Percentiles rank a stretch among this genome's conserved stretches.
Conservation (phyloP, 1,140 invertebrate genomes). For the Zaprionus davidi region DNA sequence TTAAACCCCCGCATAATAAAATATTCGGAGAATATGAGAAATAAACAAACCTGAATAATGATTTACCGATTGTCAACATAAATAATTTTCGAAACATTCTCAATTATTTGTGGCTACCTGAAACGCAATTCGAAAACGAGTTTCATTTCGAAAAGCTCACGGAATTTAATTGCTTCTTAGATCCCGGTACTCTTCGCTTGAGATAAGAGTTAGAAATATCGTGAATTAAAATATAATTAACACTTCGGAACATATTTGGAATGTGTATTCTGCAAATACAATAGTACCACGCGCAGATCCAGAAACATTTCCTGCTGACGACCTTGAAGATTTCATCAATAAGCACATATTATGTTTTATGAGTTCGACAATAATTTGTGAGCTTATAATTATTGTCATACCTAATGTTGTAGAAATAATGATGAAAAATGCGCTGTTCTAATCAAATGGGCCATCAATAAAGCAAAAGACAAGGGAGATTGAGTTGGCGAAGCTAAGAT, state of each 20-base stretch:
- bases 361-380: slow-evolving; percentile 37
- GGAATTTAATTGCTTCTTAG: slow-evolving; percentile 14
- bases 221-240: slow-evolving; percentile 29
- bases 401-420: slow-evolving; percentile 54
- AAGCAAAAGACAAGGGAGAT: slow-evolving; percentile 5
- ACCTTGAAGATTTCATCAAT: slow-evolving; percentile 32
- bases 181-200: neutral
- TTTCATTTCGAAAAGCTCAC: slow-evolving; percentile 23
- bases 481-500: neutral
- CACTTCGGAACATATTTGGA: slow-evolving; percentile 10
- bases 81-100: neutral
- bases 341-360: slow-evolving; percentile 20
- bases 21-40: neutral
- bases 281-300: slow-evolving; percentile 1
- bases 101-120: slow-evolving; percentile 1
- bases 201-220: neutral
- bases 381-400: slow-evolving; percentile 38
- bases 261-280: neutral
- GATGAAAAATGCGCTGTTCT: slow-evolving; percentile 51
- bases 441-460: slow-evolving; percentile 56
- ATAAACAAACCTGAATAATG: neutral
- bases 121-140: slow-evolving; percentile 11
- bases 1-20: neutral
- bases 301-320: slow-evolving; percentile 2
- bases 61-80: neutral